Evolutionary conservation across 1,140 invertebrate genomes (phyloP).

Genomic region (Drosophila kikkawai): DNA sequence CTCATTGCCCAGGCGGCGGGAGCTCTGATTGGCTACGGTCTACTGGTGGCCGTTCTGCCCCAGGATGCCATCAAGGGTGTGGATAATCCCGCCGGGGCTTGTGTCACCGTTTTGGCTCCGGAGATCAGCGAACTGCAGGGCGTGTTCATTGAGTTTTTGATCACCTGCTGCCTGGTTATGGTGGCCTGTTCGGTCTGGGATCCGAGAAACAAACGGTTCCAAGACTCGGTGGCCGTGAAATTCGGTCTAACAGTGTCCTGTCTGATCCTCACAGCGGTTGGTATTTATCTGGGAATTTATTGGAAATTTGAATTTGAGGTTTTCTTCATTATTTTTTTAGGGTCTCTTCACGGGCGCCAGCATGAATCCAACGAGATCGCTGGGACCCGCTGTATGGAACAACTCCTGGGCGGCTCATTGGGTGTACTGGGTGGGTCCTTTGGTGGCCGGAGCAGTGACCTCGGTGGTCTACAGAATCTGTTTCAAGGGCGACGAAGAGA

Average conservation of each 20-base stretch:
- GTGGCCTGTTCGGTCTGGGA: slow-evolving; percentile 89
- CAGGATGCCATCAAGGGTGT: slow-evolving; percentile 67
- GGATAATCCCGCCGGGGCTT: slow-evolving; percentile 85
- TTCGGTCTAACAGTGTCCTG: slow-evolving; percentile 88
- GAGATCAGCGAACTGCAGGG: slow-evolving; percentile 85
- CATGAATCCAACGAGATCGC: slow-evolving; percentile 92
- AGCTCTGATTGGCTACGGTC: slow-evolving; percentile 88
- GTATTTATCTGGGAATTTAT: background rate
- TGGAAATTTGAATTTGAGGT: background rate
- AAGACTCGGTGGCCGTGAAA: slow-evolving; percentile 87
- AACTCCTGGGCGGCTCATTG: slow-evolving; percentile 90
- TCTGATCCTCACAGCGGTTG: slow-evolving; percentile 86
- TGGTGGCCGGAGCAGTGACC: slow-evolving; percentile 87
- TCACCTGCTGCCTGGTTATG: slow-evolving; percentile 87
- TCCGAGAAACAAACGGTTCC: slow-evolving; percentile 85
- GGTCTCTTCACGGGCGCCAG: slow-evolving; percentile 90
- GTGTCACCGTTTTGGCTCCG: slow-evolving; percentile 86
- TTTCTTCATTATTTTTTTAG: slow-evolving; percentile 74
- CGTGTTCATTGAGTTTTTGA: slow-evolving; percentile 87
- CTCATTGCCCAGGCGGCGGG: slow-evolving; percentile 90
- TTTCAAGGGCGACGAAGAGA: slow-evolving; percentile 75
- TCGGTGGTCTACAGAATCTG: slow-evolving; percentile 87
- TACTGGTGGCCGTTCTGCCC: slow-evolving; percentile 89
- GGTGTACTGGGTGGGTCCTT: slow-evolving; percentile 92
- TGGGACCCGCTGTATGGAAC: slow-evolving; percentile 91